Evolutionary conservation across 2,113 vertebrate genomes (phyloP).

Genomic region (Acrocephalus kingi): DNA sequence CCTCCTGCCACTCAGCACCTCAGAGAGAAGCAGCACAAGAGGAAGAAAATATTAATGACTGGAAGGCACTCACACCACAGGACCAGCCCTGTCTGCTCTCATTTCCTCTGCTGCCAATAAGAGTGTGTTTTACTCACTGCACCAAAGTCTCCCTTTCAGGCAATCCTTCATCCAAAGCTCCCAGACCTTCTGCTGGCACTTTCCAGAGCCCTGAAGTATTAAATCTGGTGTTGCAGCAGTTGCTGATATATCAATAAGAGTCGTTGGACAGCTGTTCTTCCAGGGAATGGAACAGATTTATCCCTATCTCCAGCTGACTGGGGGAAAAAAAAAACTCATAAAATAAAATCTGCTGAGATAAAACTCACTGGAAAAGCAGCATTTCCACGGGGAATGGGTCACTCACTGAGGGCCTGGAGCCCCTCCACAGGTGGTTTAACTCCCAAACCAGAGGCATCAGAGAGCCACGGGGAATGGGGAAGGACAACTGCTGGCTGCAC

Average conservation of each 20-base stretch:
- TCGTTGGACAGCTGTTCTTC: neutral
- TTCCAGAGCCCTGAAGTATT: slow-evolving; percentile 17
- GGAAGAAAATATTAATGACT: neutral
- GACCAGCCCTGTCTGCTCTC: slow-evolving; percentile 24
- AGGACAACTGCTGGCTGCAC: neutral
- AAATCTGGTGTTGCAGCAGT: slow-evolving; percentile 54
- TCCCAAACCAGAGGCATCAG: neutral
- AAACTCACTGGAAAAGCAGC: neutral
- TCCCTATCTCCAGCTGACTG: slow-evolving; percentile 16
- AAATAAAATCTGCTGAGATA: neutral
- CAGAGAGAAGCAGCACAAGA: neutral
- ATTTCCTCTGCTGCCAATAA: slow-evolving; percentile 34
- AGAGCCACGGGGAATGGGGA: neutral
- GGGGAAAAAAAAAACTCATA: neutral
- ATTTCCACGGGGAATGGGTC: neutral
- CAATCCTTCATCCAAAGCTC: slow-evolving; percentile 46
- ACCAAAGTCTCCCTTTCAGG: neutral
- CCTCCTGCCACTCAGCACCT: slow-evolving; percentile 7
- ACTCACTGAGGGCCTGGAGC: neutral
- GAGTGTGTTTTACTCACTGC: neutral
- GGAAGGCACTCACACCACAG: neutral
- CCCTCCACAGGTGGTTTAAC: neutral
- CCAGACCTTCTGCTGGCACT: slow-evolving; percentile 48
- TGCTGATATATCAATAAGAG: slow-evolving; percentile 53
- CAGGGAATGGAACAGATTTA: neutral